These are phyloP conservation scores for Atrina japonica DNA, from an alignment of 2,888 invertebrate genomes.

Conservation along the genomic window DNA sequence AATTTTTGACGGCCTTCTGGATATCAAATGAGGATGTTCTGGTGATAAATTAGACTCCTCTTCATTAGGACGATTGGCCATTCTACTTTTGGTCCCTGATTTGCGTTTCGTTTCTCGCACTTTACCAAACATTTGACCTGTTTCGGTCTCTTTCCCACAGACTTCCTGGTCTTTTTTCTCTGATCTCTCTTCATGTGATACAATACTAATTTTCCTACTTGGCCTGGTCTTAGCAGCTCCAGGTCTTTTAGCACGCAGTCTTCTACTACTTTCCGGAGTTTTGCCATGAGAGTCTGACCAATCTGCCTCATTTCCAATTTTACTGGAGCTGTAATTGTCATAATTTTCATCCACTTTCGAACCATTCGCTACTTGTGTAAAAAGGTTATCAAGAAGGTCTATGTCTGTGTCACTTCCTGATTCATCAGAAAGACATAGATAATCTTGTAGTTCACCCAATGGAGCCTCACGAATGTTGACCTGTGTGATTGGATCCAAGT, in stretches of 20 bases:
- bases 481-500: no score
- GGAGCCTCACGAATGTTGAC: not conserved
- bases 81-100: conserved; percentile 46
- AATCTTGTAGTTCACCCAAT: conserved; percentile 2
- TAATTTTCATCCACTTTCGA: no score
- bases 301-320: not conserved
- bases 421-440: conserved; percentile 18
- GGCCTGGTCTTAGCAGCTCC: conserved; percentile 52
- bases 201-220: conserved; percentile 4
- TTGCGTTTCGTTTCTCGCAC: conserved; percentile 39
- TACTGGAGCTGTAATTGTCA: no score
- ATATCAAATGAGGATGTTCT: not conserved
- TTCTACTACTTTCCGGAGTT: not conserved
- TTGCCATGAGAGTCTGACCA: no score
- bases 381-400: not conserved
- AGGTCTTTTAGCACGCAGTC: conserved; percentile 45
- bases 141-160: not conserved
- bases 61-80: conserved; percentile 34
- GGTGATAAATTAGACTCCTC: not conserved
- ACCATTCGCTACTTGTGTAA: no score
- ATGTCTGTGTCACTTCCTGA: conserved; percentile 20
- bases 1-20: conserved; percentile 9
- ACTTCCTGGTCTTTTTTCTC: conserved; percentile 2
- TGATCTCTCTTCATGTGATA: not conserved
- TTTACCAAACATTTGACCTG: conserved; percentile 15